These are phyloP conservation scores for Apteryx mantelli DNA, from an alignment of 2,113 vertebrate species.

Conservation along the genomic window DNA sequence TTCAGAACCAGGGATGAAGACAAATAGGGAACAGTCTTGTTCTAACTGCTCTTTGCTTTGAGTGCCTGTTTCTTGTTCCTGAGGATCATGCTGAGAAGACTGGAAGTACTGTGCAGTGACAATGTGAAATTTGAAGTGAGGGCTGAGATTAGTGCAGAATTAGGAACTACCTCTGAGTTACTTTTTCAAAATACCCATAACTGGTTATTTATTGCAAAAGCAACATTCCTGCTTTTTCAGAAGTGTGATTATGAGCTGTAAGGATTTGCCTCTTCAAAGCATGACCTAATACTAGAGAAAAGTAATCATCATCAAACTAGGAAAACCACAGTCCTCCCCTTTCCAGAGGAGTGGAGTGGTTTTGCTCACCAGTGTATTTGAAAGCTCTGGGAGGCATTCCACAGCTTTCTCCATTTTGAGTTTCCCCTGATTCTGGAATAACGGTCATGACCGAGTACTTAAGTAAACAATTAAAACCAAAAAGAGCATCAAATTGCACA, in stretches of 20 bases:
- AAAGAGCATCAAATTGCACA: conserved; percentile 7
- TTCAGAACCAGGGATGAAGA: not conserved
- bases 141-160: not conserved
- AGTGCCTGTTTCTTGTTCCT: not conserved
- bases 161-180: conserved; percentile 14
- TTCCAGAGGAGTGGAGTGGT: not conserved
- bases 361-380: conserved; percentile 4
- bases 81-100: not conserved
- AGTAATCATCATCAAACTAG: not conserved
- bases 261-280: not conserved
- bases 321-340: conserved; percentile 37
- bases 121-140: not conserved
- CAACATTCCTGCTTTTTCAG: not conserved
- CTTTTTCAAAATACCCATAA: not conserved
- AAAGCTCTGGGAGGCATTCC: conserved; percentile 31
- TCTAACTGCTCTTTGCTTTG: not conserved
- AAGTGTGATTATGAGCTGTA: not conserved
- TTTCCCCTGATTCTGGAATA: conserved; percentile 8
- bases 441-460: not conserved
- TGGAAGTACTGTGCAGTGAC: not conserved
- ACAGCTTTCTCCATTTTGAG: conserved; percentile 35
- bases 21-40: not conserved
- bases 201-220: not conserved
- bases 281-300: not conserved
- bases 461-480: conserved; percentile 24